Base-by-base conservation (phyloP, 1,140 invertebrate genomes). In the Centruroides sculpturatus region DNA sequence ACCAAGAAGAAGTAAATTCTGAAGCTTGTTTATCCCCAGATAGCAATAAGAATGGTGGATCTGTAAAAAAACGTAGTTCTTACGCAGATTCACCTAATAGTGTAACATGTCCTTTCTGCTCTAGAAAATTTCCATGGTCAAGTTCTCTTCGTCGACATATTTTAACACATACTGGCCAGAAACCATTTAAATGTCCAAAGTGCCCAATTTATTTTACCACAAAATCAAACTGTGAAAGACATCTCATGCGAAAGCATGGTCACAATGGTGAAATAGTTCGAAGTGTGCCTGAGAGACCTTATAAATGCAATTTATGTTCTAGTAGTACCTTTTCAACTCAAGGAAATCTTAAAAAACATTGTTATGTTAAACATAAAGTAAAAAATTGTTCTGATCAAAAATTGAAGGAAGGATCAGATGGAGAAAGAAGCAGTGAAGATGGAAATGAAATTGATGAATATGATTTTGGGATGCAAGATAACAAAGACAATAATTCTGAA, bases 181-280 rank as follows among this genome's bases (percentile, higher is more conserved):
- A 97, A 70, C 94, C 94, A 0, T 97, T 86, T 76, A 90, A 93
- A 70, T 97, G 94, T 73, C 83, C 85, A 2, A 84, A 90, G 65
- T 98, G 94, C 71, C 85, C 86, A 0, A 78, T 96, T 1, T 80
- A 91, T 0, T 98, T 98, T 73, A 97, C 93, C 4, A 98, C 93
- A 0, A 97, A 97, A 70, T 94, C 90, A 3, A 98, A 98, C 72
- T 92, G 94, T 71, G 94, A 97, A 67, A 83, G 93, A 12, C 94
- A 98, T 72, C 72, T 97, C 57, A 74, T 92, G 34, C 77, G 92
- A 12, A 95, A 95, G 71, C 92, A 97, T 70, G 86, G 82, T 34
- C 56, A 56, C 23, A 62, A 63, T 23, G 59, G 59, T 10, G 64
- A 64, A 48, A 57, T 61, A 4, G 59, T 60, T 47, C 74, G 85